Conservation (phyloP, 1,140 invertebrate genomes). For the Littorina saxatilis region DNA sequence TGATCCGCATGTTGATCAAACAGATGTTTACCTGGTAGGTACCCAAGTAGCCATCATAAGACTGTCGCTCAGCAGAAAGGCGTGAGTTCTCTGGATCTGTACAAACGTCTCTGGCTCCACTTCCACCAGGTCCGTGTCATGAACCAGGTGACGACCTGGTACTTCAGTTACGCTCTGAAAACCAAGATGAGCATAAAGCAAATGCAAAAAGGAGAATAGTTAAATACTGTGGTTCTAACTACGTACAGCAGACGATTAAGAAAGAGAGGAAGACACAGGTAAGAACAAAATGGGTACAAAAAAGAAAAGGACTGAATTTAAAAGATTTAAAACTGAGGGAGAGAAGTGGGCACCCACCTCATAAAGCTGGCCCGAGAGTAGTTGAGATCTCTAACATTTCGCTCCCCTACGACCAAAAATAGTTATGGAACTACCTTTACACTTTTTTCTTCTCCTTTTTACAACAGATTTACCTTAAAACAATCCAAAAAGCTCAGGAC, state of each 20-base stretch:
- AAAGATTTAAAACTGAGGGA: too few species aligned
- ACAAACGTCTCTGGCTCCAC: constrained; percentile 91
- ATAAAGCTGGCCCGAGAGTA: too few species aligned
- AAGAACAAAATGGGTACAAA: background rate
- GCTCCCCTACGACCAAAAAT: too few species aligned
- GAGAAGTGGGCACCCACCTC: too few species aligned
- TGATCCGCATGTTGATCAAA: too few species aligned
- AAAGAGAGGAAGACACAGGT: background rate
- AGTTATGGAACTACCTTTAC: too few species aligned
- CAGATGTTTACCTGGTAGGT: constrained; percentile 64
- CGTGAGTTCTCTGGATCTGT: constrained; percentile 90
- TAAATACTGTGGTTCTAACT: background rate
- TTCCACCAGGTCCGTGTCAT: constrained; percentile 94
- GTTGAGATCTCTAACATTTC: too few species aligned
- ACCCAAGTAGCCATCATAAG: constrained; percentile 87
- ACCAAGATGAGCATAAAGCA: background rate
- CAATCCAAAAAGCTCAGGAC: too few species aligned
- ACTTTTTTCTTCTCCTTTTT: too few species aligned
- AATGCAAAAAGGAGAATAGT: background rate
- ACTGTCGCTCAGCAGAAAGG: constrained; percentile 94
- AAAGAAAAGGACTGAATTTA: background rate
- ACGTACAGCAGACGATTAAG: too few species aligned
- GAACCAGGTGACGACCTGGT: constrained; percentile 85
- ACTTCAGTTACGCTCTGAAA: constrained; percentile 82
- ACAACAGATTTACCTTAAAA: too few species aligned